Evolutionary conservation across 2,113 vertebrate species (phyloP), one percentile per base, ranked within the genome.

Genomic region (Cromileptes altivelis): DNA sequence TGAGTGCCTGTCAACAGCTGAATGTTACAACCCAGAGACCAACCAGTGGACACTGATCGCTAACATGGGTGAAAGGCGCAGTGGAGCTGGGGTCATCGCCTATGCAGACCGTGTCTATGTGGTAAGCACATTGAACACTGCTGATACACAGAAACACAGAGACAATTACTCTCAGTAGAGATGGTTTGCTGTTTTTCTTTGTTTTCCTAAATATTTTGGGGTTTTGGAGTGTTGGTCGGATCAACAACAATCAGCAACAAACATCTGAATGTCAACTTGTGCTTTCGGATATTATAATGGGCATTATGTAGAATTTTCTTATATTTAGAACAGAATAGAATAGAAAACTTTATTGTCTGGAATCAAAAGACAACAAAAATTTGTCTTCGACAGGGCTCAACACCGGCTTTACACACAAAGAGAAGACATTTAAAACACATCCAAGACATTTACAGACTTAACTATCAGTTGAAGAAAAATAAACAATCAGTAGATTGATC

Each of bases 1-100:
- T 0, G 92, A 96, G 9, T 96, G 95, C 85, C 92, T 97, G 58
- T 94, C 91, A 76, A 96, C 96, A 4, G 85, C 72, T 21, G 90
- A 91, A 75, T 71, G 53, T 70, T 89, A 88, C 63, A 52, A 81
- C 58, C 83, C 85, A 55, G 13, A 40, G 53, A 74, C 47, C 4
- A 14, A 91, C 83, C 80, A 91, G 68, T 91, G 90, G 90, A 86
- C 82, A 2, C 1, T 73, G 62, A 86, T 85, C 0, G 14, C 80
- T 30, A 3, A 53, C 18, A 91, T 89, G 90, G 50, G 18, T 47
- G 67, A 1, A 53, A 65, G 42, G 9, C 81, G 85, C 42, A 85
- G 81, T 68, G 81, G 81, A 2, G 1, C 82, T 17, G 70, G 88
- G 0, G 79, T 88, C 21, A 33, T 67, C 1, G 40, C 67, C 23